These are phyloP conservation scores for Caradrina kadenii DNA, from an alignment of 2,888 invertebrate species.

Conservation along the genomic window DNA sequence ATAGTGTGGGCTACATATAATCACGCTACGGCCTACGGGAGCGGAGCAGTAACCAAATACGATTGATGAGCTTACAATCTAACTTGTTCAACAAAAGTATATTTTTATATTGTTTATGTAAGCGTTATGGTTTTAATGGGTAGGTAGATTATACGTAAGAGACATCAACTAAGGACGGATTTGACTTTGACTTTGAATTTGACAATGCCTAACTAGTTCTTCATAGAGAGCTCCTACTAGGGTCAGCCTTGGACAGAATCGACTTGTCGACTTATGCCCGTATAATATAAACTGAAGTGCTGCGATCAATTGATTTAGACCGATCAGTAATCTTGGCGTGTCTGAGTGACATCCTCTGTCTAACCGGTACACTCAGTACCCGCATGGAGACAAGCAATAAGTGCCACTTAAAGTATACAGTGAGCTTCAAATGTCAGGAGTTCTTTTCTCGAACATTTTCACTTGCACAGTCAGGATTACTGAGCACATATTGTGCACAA, in stretches of 20 bases:
- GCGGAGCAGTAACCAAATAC: too few species aligned
- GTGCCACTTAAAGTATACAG: background rate
- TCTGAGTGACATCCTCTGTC: conserved; percentile 16
- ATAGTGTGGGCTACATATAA: too few species aligned
- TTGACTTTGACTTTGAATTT: too few species aligned
- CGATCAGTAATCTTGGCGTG: conserved; percentile 4
- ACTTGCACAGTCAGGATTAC: too few species aligned
- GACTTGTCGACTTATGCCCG: background rate
- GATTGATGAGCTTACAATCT: too few species aligned
- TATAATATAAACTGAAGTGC: background rate
- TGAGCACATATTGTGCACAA: too few species aligned
- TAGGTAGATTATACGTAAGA: too few species aligned
- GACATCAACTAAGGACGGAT: too few species aligned
- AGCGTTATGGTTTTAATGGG: too few species aligned
- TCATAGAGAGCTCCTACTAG: background rate
- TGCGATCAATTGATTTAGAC: conserved; percentile 21
- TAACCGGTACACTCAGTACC: background rate
- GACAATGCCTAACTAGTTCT: background rate
- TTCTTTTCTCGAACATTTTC: conserved; percentile 10
- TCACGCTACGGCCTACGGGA: too few species aligned
- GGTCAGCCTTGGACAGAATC: background rate
- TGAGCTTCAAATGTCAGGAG: background rate
- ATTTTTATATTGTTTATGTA: too few species aligned
- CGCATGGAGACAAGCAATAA: background rate
- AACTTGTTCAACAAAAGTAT: too few species aligned